Conservation (phyloP, 2,888 invertebrate genomes). For the Lumbricus terrestris region DNA sequence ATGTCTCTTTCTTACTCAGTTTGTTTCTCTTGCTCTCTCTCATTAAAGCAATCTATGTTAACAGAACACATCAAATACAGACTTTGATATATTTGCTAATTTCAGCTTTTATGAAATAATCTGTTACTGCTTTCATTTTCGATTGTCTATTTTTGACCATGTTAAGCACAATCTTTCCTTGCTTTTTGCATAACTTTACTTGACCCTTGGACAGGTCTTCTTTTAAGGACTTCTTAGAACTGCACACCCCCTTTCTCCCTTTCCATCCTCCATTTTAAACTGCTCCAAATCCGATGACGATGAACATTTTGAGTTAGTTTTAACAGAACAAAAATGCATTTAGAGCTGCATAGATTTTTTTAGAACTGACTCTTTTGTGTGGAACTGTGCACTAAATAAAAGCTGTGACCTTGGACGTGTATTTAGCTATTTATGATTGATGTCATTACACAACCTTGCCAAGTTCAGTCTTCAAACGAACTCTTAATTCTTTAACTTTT, state of each 20-base stretch:
- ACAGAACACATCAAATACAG: background rate
- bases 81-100: background rate
- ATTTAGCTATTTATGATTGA: background rate
- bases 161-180: background rate
- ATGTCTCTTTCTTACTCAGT: background rate
- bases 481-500: background rate
- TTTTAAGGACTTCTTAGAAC: no score
- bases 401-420: no score
- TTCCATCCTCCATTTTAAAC: no score
- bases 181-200: background rate
- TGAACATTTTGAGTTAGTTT: no score
- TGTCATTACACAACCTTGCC: background rate
- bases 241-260: no score
- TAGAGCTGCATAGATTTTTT: no score
- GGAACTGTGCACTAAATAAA: no score
- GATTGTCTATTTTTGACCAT: background rate
- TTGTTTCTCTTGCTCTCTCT: background rate
- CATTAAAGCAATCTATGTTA: background rate
- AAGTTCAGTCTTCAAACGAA: background rate
- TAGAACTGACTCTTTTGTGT: no score
- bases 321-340: no score
- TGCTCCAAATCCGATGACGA: no score
- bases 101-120: background rate
- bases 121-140: background rate
- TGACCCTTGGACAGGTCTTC: no score